Evolutionary conservation across 2,113 vertebrate genomes (phyloP).

Genomic region (Synodontis membranacea): DNA sequence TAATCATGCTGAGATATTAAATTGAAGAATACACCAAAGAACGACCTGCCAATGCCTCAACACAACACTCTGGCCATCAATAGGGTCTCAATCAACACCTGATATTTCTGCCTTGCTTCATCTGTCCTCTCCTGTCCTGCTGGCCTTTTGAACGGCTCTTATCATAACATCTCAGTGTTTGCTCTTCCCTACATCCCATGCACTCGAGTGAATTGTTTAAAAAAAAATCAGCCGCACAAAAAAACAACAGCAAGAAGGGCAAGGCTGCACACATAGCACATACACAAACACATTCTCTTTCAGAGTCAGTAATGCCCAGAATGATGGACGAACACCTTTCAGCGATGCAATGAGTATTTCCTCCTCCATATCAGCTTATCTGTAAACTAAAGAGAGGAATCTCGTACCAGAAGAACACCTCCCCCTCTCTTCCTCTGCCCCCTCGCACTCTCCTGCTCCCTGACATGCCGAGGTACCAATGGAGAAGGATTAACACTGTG

Average conservation of each 20-base stretch:
- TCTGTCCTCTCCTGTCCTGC: constrained; percentile 53
- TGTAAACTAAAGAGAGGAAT: constrained; percentile 59
- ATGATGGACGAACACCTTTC: constrained; percentile 60
- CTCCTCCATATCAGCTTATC: constrained; percentile 72
- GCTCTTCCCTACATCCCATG: constrained; percentile 28
- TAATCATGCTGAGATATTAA: constrained; percentile 57
- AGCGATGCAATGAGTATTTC: constrained; percentile 53
- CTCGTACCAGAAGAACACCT: constrained; percentile 51
- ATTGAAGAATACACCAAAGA: constrained; percentile 42
- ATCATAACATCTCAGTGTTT: constrained; percentile 58
- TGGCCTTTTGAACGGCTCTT: constrained; percentile 42
- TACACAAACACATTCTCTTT: constrained; percentile 22
- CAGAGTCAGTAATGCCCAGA: constrained; percentile 18
- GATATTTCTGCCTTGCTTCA: constrained; percentile 52
- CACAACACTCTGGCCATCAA: constrained; percentile 41
- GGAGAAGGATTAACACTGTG: constrained; percentile 4
- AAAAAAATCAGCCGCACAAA: background rate
- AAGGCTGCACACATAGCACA: background rate
- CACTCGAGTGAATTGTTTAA: constrained; percentile 41
- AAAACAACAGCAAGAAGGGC: background rate
- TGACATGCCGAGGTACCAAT: constrained; percentile 2
- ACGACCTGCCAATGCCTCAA: constrained; percentile 10
- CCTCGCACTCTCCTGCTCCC: background rate
- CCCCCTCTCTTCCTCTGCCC: background rate
- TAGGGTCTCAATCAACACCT: constrained; percentile 64